A percentile compares a stretch with the other conserved stretches of the same genome.
These are phyloP conservation scores for Caenorhabditis imperialis DNA, from an alignment of 2,888 invertebrate species.

Conservation along the genomic window DNA sequence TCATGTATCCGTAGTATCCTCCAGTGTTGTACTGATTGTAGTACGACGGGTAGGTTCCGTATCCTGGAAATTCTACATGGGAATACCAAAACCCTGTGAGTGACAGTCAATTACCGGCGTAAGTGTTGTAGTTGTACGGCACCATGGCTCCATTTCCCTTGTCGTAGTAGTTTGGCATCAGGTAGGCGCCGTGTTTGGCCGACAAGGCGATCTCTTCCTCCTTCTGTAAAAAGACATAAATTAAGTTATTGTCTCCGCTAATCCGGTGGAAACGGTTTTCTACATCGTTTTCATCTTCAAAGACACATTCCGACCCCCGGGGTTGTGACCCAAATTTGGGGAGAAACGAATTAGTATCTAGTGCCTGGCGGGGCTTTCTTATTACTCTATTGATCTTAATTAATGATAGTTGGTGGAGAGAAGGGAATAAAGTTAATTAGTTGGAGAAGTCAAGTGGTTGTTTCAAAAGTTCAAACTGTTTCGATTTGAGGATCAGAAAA, in stretches of 20 bases:
- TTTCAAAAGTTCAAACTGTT: too few species aligned
- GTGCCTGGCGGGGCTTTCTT: conserved; percentile 32
- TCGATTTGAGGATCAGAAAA: too few species aligned
- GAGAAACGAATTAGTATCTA: conserved; percentile 27
- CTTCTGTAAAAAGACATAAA: conserved; percentile 48
- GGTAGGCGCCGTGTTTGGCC: conserved; percentile 73
- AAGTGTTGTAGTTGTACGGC: conserved; percentile 68
- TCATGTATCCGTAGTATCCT: conserved; percentile 72
- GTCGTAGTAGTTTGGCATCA: conserved; percentile 70
- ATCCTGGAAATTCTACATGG: conserved; percentile 31
- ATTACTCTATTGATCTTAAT: conserved; percentile 34
- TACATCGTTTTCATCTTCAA: conserved; percentile 23
- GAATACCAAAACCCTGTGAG: too few species aligned
- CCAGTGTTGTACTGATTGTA: conserved; percentile 60
- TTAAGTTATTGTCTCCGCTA: conserved; percentile 2
- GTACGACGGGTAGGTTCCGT: conserved; percentile 61
- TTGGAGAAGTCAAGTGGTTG: too few species aligned
- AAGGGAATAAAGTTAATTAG: conserved; percentile 13
- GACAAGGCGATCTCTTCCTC: conserved; percentile 72
- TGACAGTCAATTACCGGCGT: conserved; percentile 49
- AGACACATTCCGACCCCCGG: conserved; percentile 26
- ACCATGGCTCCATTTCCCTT: conserved; percentile 63
- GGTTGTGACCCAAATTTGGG: conserved; percentile 33
- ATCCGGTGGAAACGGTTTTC: conserved; percentile 6
- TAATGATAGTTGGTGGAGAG: conserved; percentile 21